Evolutionary conservation across 2,888 invertebrate species (phyloP), one percentile per base, ranked within the genome.

Genomic region (Synanthedon myopaeformis): DNA sequence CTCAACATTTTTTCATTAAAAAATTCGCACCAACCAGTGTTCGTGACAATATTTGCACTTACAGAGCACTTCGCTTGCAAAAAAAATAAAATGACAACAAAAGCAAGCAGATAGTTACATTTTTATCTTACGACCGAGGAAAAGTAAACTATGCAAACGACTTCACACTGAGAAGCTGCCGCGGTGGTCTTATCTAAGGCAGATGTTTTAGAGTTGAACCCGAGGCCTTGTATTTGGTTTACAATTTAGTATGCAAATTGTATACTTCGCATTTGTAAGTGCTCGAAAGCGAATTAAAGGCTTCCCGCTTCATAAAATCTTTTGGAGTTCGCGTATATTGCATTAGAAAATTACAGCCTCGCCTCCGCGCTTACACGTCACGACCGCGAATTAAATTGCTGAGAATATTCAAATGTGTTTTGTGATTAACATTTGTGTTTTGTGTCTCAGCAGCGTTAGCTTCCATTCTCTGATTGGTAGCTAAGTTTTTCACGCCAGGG

Each of bases 201-300:
- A 72, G 73, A 76, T 72, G 73, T 68, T 69, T 62, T 66, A 61
- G 53, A 57, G 56, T 60, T 58, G 60, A 66, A 61, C 60, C 59
- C 61, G 54, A 8, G 12, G 65, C 64, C 66, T 71, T 66, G 52
- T 75, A 74, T 80, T 79, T 78, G 72, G 68, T 73, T 77, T 74
- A 71, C 71, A 79, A 79, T 79, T 79, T 79, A 75, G 70, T 74
- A 79, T 80, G 79, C 75, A 78, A 79, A 80, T 78, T 72, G 70
- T 67, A 65, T 67, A 69, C 66, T 72, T 70, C 69, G 72, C 69
- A 70, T 74, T 76, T 70, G 68, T 74, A 70, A 72, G 73, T 74
- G 70, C 66, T 70, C 61, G 58, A 66, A 72, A 69, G 66, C 66
- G 67, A 77, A 76, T 74, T 72, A 76, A 72, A 76, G 65, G 64